Base-by-base conservation (phyloP, 2,113 vertebrate genomes). In the Indicator indicator region DNA sequence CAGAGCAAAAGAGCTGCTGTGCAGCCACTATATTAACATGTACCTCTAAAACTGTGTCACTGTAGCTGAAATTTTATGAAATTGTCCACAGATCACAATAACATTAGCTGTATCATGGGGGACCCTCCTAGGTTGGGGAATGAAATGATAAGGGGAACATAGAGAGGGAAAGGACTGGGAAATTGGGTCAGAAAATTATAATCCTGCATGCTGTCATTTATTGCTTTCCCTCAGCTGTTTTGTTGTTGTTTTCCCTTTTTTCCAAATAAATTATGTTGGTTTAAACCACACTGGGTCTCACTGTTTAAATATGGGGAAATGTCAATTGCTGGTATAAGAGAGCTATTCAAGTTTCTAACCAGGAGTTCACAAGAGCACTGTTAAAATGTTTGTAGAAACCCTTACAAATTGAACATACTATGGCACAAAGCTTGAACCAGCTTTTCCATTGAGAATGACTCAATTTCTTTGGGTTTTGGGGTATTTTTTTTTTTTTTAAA, bases 1-100 rank as follows among this genome's bases (percentile, higher is more conserved):
- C 38, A 68, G 69, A 81, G 48, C 24, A 52, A 27, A 83, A 48
- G 52, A 60, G 46, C 15, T 52, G 24, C 5, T 3, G 14, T 5
- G 42, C 4, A 1, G 11, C 26, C 6, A 1, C 24, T 12, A 14
- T 30, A n/a, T 5, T 6, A 26, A 4, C 1, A 1, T 12, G 4
- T 20, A 15, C 38, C 26, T 11, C 36, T 65, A 64, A 50, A 40
- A 62, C 50, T 72, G 40, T 24, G 28, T 54, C 50, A 14, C 20
- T 68, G 46, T 36, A 85, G 38, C 21, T 83, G 48, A 87, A 52
- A 26, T 52, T 52, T 20, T 50, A 11, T 50, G 48, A 21, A 50
- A 55, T n/a, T 20, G 68, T 9, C 54, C 36, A 40, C 1, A 8
- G 9, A 76, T 2, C 17, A 16, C 23, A 65, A 7, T 17, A 52